A percentile compares a stretch with the other conserved stretches of the same genome.
Conservation (phyloP, 1,140 invertebrate genomes). For the Parasteatoda tepidariorum region DNA sequence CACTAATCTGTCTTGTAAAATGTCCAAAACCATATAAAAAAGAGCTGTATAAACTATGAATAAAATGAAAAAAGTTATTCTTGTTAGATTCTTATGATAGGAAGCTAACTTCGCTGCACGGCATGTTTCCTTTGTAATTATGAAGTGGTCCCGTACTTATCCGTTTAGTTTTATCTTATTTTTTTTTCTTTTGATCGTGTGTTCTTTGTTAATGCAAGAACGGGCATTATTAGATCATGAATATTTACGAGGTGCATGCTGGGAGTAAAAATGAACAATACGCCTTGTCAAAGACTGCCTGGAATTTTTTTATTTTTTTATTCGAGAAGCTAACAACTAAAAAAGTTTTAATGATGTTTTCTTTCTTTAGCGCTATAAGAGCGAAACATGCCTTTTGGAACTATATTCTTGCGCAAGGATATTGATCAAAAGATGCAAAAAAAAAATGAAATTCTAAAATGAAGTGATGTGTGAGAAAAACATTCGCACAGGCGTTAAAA, state of each 20-base stretch:
- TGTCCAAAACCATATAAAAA: neutral
- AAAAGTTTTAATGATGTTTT: slow-evolving; percentile 28
- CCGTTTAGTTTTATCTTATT: slow-evolving; percentile 22
- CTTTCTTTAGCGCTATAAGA: neutral
- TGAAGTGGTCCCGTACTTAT: slow-evolving; percentile 30
- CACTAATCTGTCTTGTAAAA: slow-evolving; percentile 45
- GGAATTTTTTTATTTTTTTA: slow-evolving; percentile 22
- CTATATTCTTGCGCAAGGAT: slow-evolving; percentile 16
- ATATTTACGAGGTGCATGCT: slow-evolving; percentile 35
- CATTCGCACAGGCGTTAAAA: slow-evolving; percentile 31
- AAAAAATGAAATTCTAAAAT: slow-evolving; percentile 5
- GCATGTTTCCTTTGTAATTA: slow-evolving; percentile 35
- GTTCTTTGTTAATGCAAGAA: slow-evolving; percentile 42
- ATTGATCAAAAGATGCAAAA: slow-evolving; percentile 21
- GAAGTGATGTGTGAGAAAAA: slow-evolving; percentile 40
- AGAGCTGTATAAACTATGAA: neutral
- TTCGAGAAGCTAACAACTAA: neutral
- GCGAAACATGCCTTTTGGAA: neutral
- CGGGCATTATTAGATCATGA: slow-evolving; percentile 40
- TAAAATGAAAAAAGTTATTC: neutral
- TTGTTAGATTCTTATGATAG: slow-evolving; percentile 20
- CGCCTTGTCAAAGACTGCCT: slow-evolving; percentile 30
- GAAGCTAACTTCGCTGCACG: slow-evolving; percentile 3
- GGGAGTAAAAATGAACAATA: slow-evolving; percentile 27
- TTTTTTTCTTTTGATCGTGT: neutral